Conservation (phyloP, 2,888 invertebrate genomes). For the Osmoderma eremita region DNA sequence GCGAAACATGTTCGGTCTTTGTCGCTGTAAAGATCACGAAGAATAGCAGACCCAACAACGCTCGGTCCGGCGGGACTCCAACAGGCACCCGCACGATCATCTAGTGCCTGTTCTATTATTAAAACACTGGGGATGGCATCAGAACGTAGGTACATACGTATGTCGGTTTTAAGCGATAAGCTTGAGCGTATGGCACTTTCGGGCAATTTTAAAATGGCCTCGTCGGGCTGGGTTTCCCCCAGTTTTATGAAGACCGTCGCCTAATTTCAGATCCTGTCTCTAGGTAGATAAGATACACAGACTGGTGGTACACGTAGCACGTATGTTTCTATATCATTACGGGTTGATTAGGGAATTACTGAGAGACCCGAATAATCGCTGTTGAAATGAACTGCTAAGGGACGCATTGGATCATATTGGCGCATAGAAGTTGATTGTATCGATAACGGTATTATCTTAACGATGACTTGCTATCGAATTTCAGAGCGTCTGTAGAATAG, state of each 20-base stretch:
- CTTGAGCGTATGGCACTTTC: background rate
- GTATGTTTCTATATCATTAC: slow-evolving; percentile 2
- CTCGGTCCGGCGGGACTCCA: slow-evolving; percentile 15
- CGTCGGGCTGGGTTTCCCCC: too few relatives aligned
- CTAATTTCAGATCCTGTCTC: too few relatives aligned
- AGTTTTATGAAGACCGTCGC: too few relatives aligned
- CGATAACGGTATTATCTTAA: slow-evolving; percentile 22
- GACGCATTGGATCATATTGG: background rate
- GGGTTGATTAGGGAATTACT: slow-evolving; percentile 14
- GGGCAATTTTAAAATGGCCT: too few relatives aligned
- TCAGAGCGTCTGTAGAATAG: background rate
- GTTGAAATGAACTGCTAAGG: slow-evolving; percentile 23
- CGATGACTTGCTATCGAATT: slow-evolving; percentile 9
- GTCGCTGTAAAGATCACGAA: slow-evolving; percentile 27
- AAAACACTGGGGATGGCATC: slow-evolving; percentile 6
- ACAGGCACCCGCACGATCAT: too few relatives aligned
- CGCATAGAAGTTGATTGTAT: slow-evolving; percentile 10
- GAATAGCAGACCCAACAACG: slow-evolving; percentile 10
- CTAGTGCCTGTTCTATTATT: slow-evolving; percentile 18
- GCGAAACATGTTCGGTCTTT: too few relatives aligned
- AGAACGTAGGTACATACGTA: too few relatives aligned
- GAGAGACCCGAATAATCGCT: slow-evolving; percentile 7
- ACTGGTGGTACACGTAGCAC: background rate
- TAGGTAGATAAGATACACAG: too few relatives aligned
- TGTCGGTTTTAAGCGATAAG: background rate